These are phyloP conservation scores for Sesamia nonagrioides DNA, from an alignment of 1,140 invertebrate species.

Conservation along the genomic window DNA sequence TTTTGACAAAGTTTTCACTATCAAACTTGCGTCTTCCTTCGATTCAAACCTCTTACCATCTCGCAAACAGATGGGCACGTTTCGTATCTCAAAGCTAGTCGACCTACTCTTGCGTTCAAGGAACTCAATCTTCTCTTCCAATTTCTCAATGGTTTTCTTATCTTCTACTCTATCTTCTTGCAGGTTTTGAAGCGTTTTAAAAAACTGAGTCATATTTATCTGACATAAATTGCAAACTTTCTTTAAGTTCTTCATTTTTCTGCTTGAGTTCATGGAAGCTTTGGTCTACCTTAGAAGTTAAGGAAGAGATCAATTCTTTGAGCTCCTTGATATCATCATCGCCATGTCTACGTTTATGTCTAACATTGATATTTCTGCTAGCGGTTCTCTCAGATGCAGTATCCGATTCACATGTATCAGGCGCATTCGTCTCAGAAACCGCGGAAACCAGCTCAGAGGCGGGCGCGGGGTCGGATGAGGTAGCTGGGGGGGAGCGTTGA, in stretches of 20 bases:
- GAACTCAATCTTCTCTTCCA: too few relatives aligned
- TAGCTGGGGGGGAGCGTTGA: too few relatives aligned
- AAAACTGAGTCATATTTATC: constrained; percentile 19
- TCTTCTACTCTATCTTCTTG: constrained; percentile 20
- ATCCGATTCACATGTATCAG: neutral
- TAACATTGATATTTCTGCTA: neutral
- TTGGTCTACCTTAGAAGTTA: neutral
- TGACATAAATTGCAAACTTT: constrained; percentile 18
- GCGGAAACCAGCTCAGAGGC: too few relatives aligned
- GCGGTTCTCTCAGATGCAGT: constrained; percentile 2
- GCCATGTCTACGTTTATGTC: neutral
- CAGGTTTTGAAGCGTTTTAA: neutral
- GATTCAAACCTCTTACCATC: neutral
- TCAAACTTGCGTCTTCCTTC: neutral
- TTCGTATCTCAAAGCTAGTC: too few relatives aligned
- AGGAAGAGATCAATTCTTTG: neutral
- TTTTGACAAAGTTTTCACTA: neutral
- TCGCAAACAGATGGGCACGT: neutral
- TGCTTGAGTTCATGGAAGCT: constrained; percentile 17
- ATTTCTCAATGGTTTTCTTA: constrained; percentile 1
- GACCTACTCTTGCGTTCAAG: too few relatives aligned
- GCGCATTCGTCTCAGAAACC: neutral
- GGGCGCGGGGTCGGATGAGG: too few relatives aligned
- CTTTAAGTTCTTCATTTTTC: constrained; percentile 13
- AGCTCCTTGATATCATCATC: constrained; percentile 1